Base-by-base conservation (phyloP, 1,140 invertebrate species). In the Drosophila funebris region DNA sequence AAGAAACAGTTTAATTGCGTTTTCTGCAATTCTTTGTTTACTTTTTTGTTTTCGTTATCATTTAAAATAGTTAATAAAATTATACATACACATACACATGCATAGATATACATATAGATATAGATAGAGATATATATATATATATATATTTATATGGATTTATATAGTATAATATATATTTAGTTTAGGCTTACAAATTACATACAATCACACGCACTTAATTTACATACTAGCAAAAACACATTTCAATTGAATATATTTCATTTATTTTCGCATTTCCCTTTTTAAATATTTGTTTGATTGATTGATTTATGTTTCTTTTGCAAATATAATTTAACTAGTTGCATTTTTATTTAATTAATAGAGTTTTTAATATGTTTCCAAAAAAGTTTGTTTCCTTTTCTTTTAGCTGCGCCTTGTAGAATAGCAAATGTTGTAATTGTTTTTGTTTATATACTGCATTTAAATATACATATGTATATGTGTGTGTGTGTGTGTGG, bases 121-220 rank as follows among this genome's bases (percentile, higher is more conserved):
- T 16, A 24, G 1, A 24, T 50, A 50, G 39, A 50, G 13, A 46
- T 33, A 36, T 61, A 37, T 39, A n/a, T 29, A 57, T 39, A 50
- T 14, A 37, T 14, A 36, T 48, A 44, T 48, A 48, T 44, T 20
- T 29, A 33, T 54, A 18, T 48, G 27, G 18, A 29, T 50, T 13
- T 50, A 29, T 31, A 52, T 33, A 46, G 20, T 58, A 43, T 18
- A 56, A 73, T 56, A 68, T 71, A 37, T 66, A 39, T 58, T 57
- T 72, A 73, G 41, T 67, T 75, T 67, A 50, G 66, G 29, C 81
- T 84, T 84, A 84, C 74, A 41, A 36, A 68, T 43, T 84, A 84
- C 82, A 61, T 87, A 84, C 81, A 84, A 87, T 87, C 82, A 87
- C 82, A 81, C 82, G 74, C 78, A 87, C 83, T 81, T 87, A 87